Evolutionary conservation across 2,888 invertebrate species (phyloP).

Genomic region (Caenorhabditis panamensis): DNA sequence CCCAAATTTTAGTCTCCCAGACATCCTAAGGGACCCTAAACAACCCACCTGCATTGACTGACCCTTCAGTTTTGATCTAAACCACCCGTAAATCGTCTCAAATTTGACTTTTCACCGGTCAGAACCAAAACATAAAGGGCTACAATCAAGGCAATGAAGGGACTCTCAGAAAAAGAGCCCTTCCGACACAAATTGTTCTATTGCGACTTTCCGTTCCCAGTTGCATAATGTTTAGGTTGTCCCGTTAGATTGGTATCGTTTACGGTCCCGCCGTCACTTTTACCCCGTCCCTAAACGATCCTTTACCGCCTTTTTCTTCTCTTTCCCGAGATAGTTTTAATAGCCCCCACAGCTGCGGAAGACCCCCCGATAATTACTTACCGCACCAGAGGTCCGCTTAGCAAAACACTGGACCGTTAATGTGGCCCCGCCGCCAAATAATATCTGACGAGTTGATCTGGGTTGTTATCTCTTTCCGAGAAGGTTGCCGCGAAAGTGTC

Average conservation of each 20-base stretch:
- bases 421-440: constrained; percentile 22
- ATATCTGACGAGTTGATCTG: not conserved
- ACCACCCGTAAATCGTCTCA: not conserved
- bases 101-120: not conserved
- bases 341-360: constrained; percentile 16
- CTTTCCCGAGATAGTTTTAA: not conserved
- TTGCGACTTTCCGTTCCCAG: not conserved
- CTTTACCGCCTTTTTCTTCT: not conserved
- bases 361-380: constrained; percentile 44
- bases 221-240: constrained; percentile 3
- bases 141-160: too few relatives aligned
- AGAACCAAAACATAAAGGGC: too few relatives aligned
- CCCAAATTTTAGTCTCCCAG: too few relatives aligned
- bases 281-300: too few relatives aligned
- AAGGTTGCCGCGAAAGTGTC: constrained; percentile 12
- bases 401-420: constrained; percentile 33
- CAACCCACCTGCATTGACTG: too few relatives aligned
- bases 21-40: too few relatives aligned
- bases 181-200: not conserved
- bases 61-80: too few relatives aligned
- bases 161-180: too few relatives aligned
- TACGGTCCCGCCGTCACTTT: not conserved
- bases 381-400: not conserved
- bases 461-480: not conserved
- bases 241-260: not conserved